Evolutionary conservation across 1,140 invertebrate genomes (phyloP), one percentile per base, ranked within the genome.

Genomic region (Steinernema khuongi): DNA sequence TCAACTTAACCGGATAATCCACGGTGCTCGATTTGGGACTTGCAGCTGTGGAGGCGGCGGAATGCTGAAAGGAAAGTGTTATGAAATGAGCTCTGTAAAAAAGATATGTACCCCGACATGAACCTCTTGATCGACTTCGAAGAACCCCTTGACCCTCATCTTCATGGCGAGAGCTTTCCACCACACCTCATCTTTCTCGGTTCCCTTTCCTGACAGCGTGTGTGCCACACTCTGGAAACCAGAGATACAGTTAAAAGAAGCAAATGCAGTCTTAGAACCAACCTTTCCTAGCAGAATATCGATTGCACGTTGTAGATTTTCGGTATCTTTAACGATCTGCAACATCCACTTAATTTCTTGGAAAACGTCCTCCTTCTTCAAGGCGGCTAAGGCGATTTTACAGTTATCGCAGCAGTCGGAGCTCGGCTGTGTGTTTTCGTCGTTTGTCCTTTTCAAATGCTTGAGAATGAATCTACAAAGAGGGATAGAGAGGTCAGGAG

Each of bases 401-500:
- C 90, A 91, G 81, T 90, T 90, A 86, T 91, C 90, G 86, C 90
- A 91, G 81, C 90, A 91, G 71, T 88, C 86, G 68, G 82, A 77
- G 43, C 80, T 81, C 22, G 82, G 84, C 28, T 82, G 82, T 67
- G 85, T 77, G 11, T 79, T 71, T 2, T 83, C 60, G 31, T 80
- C 78, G 2, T 2, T 4, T 41, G 77, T 76, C 22, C 77, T 86
- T 72, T 89, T 88, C 86, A 91, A 91, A 85, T 91, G 89, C 14
- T 86, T 85, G n/a, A 91, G 82, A 60, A 91, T 86, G 30, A 88
- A 84, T 76, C 86, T 86, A n/a, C 7, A 76, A 26, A 76, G 74
- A 67, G 72, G 4, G 18, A 31, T 14, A 2, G 31, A 7, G 1
- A 19, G n/a, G n/a, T 19, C 19, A 26, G n/a, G 26, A 17, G 32